Conservation (phyloP, 2,113 vertebrate genomes). For the rabbit (Oryctolagus cuniculus) region mOryCun1.1 NC_091436.1:70747501-70748000, state of each 20-base stretch:
- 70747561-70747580: neutral
- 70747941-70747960: constrained; percentile 21
- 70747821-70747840: neutral
- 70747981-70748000: constrained; percentile 16
- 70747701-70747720: neutral
- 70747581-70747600: neutral
- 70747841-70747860: neutral
- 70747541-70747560: constrained; percentile 13
- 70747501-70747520: neutral
- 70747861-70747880: neutral
- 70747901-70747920: neutral
- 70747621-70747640: constrained; percentile 22
- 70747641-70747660: neutral
- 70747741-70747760: neutral
- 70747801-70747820: neutral
- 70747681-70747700: neutral
- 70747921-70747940: neutral
- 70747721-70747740: neutral
- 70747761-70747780: neutral
- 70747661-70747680: constrained; percentile 24
- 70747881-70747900: constrained; percentile 25
- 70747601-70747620: neutral
- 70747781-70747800: neutral
- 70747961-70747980: neutral
- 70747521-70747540: neutral